Evolutionary conservation across 2,797 vertebrate species (phyloP), one percentile per base, ranked within the genome.

Genomic region (Apogon talboti): DNA sequence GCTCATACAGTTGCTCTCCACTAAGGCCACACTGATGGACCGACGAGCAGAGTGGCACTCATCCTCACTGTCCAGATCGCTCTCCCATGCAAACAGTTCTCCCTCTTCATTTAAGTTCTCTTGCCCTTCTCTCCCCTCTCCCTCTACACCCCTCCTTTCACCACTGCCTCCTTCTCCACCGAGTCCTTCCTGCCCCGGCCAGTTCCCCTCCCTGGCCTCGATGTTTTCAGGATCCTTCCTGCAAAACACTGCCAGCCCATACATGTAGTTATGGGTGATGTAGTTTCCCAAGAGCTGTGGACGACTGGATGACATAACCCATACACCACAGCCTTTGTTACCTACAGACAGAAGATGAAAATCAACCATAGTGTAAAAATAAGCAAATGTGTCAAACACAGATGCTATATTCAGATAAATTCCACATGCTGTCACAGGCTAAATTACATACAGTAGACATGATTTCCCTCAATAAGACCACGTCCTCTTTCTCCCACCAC

Each of bases 301-400:
- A 52, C 97, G 94, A 87, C 96, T 97, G 68, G 96, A 96, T 0
- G 96, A 94, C 94, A 95, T 96, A 45, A 98, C 94, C 96, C 96
- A 97, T 63, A 98, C 94, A 0, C 96, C 95, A 19, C 96, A 98
- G 76, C 96, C 95, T 88, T 94, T 96, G 85, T 96, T 98, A 70
- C 95, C 96, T 98, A 66, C n/a, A 66, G 12, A 4, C 42, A 57
- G 40, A 44, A 28, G 48, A 41, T 49, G 44, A 41, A 40, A 7
- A 43, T 43, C 7, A 43, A 43, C 33, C 3, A 8, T 10, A 15
- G 7, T 43, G 6, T 7, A n/a, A 43, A n/a, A 43, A 43, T 43
- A 6, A 43, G 33, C 1, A 1, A 35, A 35, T 35, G 9, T 8
- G 18, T 33, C 15, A 12, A 61, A 56, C 6, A 45, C 21, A 66